These are phyloP conservation scores for Rhopalosiphum nymphaeae DNA, from an alignment of 2,888 invertebrate genomes.

Conservation along the genomic window DNA sequence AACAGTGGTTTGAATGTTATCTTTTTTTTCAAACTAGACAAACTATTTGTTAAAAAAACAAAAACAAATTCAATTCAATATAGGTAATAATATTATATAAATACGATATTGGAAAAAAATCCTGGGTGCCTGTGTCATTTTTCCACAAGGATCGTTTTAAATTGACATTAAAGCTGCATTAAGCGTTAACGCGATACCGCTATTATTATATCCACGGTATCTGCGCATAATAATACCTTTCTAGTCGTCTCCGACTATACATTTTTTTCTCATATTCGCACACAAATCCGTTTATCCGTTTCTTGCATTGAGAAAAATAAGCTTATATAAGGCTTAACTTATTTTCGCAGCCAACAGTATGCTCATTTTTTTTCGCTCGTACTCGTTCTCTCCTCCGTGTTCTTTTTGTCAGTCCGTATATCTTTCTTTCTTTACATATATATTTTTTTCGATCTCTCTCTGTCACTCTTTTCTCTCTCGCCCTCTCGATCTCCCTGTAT, in stretches of 20 bases:
- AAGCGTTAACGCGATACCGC: neutral
- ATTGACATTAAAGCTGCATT: constrained; percentile 7
- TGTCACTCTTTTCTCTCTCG: neutral
- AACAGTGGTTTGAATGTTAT: neutral
- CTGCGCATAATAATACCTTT: constrained; percentile 32
- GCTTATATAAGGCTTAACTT: constrained; percentile 40
- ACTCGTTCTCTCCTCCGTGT: neutral
- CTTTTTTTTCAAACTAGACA: neutral
- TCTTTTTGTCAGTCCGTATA: neutral
- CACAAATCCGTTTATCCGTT: constrained; percentile 22
- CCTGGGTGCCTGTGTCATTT: neutral
- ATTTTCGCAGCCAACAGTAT: constrained; percentile 44
- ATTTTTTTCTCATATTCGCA: constrained; percentile 8
- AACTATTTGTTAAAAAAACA: neutral
- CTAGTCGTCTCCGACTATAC: neutral
- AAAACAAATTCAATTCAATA: neutral
- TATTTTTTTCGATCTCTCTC: neutral
- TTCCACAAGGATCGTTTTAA: neutral
- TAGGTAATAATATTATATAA: neutral
- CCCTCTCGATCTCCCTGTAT: neutral
- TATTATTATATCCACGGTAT: constrained; percentile 6
- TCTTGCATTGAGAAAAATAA: constrained; percentile 42
- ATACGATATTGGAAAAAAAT: neutral
- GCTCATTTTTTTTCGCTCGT: neutral
- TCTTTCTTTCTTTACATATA: neutral